These are phyloP conservation scores for Pseudeuparius sepicola DNA, from an alignment of 2,888 invertebrate species.

Conservation along the genomic window DNA sequence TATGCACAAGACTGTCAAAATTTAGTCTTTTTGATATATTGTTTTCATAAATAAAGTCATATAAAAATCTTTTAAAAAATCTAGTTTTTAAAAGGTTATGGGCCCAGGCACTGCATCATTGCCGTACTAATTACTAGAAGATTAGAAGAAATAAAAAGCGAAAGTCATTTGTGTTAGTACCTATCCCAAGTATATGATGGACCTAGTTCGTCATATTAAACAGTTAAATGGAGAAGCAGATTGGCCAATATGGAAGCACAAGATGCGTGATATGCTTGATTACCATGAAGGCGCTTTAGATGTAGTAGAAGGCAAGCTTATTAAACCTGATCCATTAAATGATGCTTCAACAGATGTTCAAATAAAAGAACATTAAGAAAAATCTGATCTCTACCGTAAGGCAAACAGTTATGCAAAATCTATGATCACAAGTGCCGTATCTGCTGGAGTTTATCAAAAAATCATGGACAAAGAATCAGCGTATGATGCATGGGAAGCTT, in stretches of 20 bases:
- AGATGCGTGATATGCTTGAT: slow-evolving; percentile 28
- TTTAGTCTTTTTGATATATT: too few species aligned
- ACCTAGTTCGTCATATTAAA: slow-evolving; percentile 12
- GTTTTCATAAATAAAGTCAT: too few species aligned
- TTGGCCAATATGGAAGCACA: slow-evolving; percentile 30
- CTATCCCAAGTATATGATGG: too few species aligned
- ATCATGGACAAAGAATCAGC: slow-evolving; percentile 32
- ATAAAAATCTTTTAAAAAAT: too few species aligned
- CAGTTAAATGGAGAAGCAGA: slow-evolving; percentile 20
- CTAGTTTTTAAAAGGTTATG: slow-evolving; percentile 10
- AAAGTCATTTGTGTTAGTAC: too few species aligned
- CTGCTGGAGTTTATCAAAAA: slow-evolving; percentile 30
- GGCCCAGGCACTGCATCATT: slow-evolving; percentile 7
- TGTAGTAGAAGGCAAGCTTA: slow-evolving; percentile 25
- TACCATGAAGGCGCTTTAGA: slow-evolving; percentile 29
- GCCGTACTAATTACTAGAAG: too few species aligned
- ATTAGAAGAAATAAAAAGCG: too few species aligned
- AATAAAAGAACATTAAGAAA: slow-evolving; percentile 12
- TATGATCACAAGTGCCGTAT: slow-evolving; percentile 29
- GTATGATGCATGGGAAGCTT: slow-evolving; percentile 28
- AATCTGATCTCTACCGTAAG: slow-evolving; percentile 22
- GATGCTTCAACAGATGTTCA: slow-evolving; percentile 11
- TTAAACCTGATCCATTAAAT: slow-evolving; percentile 22
- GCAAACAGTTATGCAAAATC: slow-evolving; percentile 33
- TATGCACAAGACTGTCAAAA: too few species aligned